A percentile compares a stretch with the other conserved stretches of the same genome.
These are phyloP conservation scores for Cynopterus sphinx DNA, from an alignment of 2,797 vertebrate genomes.

Conservation along the genomic window DNA sequence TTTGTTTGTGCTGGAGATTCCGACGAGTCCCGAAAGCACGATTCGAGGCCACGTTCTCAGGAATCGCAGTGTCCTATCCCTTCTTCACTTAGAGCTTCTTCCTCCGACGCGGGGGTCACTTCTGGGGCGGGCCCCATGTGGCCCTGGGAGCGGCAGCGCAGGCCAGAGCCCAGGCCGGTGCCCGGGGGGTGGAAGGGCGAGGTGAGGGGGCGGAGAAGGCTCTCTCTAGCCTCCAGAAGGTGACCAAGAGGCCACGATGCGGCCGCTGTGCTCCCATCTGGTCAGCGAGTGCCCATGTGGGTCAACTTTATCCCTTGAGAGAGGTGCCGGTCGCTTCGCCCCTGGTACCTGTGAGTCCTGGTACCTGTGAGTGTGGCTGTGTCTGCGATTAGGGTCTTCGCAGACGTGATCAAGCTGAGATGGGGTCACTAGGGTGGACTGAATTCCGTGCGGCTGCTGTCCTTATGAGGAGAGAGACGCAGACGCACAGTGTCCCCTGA, in stretches of 20 bases:
- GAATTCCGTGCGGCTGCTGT: not conserved
- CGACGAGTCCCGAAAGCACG: not conserved
- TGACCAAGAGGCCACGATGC: accelerated
- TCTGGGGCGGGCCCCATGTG: accelerated
- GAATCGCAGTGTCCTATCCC: not conserved
- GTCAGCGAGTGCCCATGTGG: not conserved
- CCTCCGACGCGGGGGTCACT: not conserved
- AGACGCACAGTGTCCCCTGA: accelerated
- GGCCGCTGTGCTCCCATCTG: not conserved
- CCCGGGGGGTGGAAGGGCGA: accelerated
- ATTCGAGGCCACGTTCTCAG: not conserved
- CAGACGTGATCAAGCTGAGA: too few relatives aligned
- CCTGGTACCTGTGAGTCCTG: too few relatives aligned
- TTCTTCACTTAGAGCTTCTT: not conserved
- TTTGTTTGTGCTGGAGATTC: not conserved
- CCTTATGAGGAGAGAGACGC: not conserved
- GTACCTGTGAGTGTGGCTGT: accelerated
- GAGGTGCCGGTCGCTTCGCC: accelerated
- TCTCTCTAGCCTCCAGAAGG: too few relatives aligned
- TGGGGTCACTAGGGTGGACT: too few relatives aligned
- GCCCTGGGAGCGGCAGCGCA: too few relatives aligned
- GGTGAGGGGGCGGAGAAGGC: accelerated
- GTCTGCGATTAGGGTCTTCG: not conserved
- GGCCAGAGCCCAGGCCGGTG: accelerated
- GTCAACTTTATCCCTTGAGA: not conserved